These are phyloP conservation scores for Hirtodrosophila alboralis DNA, from an alignment of 2,888 invertebrate species.

Conservation along the genomic window DNA sequence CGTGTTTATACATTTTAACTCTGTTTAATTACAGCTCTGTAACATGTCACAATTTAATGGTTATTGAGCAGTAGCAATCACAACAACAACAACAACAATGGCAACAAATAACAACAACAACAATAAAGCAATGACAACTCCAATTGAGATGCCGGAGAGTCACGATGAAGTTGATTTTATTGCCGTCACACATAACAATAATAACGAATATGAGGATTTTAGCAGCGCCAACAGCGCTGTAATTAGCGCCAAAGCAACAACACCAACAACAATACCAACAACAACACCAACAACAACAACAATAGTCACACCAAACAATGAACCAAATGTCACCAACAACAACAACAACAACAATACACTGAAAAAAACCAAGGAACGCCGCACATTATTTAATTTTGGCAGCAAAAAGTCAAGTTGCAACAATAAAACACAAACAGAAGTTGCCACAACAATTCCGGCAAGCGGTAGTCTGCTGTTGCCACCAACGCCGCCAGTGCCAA, in stretches of 20 bases:
- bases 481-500: constrained; percentile 54
- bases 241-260: constrained; percentile 60
- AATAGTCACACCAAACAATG: constrained; percentile 56
- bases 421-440: constrained; percentile 32
- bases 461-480: constrained; percentile 34
- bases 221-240: constrained; percentile 49
- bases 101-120: constrained; percentile 39
- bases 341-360: constrained; percentile 49
- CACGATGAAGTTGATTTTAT: constrained; percentile 83
- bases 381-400: constrained; percentile 61
- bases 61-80: constrained; percentile 40
- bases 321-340: constrained; percentile 57
- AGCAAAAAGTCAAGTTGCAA: constrained; percentile 53
- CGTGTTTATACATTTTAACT: neutral
- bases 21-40: constrained; percentile 43
- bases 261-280: constrained; percentile 58
- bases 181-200: constrained; percentile 57
- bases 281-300: constrained; percentile 47
- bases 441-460: neutral
- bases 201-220: constrained; percentile 71
- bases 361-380: constrained; percentile 64
- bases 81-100: constrained; percentile 32
- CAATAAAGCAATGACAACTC: constrained; percentile 26
- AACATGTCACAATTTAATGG: constrained; percentile 56
- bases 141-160: constrained; percentile 29